These are phyloP conservation scores for Gallinago paraguaiae DNA, from an alignment of 2,113 vertebrate species.

Conservation along the genomic window DNA sequence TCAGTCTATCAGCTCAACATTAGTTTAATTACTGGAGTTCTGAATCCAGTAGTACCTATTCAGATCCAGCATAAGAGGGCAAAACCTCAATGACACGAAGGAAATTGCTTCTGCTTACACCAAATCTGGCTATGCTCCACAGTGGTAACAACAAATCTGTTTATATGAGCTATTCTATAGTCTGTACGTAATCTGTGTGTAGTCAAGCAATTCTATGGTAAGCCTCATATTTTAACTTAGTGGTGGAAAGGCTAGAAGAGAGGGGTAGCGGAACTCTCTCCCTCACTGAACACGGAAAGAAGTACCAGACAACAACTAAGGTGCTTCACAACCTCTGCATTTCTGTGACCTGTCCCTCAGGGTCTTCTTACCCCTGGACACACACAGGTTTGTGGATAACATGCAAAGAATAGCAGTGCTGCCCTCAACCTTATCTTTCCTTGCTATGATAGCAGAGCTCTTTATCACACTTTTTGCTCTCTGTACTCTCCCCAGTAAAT, in stretches of 20 bases:
- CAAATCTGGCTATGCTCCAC: not conserved
- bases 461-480: not conserved
- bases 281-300: not conserved
- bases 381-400: not conserved
- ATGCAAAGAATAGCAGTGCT: not conserved
- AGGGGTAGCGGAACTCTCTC: not conserved
- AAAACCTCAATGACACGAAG: not conserved
- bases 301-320: not conserved
- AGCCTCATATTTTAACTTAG: not conserved
- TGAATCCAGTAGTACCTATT: not conserved
- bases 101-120: not conserved
- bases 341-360: not conserved
- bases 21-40: not conserved
- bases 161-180: not conserved
- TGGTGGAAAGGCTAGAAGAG: not conserved
- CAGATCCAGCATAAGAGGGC: not conserved
- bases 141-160: not conserved
- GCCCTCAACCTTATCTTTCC: not conserved
- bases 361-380: not conserved
- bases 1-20: not conserved
- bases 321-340: accelerated
- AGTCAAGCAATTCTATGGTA: not conserved
- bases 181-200: not conserved
- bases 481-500: not conserved
- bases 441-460: not conserved